These are phyloP conservation scores for Tolypeutes matacus DNA, from an alignment of 2,797 vertebrate genomes.

Conservation along the genomic window DNA sequence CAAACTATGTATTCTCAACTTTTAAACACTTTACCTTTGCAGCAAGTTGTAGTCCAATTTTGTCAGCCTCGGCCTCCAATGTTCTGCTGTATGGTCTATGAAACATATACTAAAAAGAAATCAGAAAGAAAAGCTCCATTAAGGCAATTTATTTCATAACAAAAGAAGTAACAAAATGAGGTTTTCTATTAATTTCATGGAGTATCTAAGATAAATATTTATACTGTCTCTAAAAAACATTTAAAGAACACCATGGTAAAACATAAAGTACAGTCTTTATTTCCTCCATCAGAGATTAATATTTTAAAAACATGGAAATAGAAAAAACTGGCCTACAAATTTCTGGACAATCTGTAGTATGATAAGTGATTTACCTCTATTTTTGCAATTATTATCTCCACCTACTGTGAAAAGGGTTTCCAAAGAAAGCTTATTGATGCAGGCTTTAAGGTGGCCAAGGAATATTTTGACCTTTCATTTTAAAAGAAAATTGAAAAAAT, in stretches of 20 bases:
- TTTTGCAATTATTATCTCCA: slow-evolving; percentile 45
- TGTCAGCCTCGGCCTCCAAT: slow-evolving; percentile 96
- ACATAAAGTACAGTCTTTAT: slow-evolving; percentile 26
- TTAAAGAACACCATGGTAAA: slow-evolving; percentile 1
- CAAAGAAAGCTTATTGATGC: slow-evolving; percentile 17
- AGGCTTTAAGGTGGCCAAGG: slow-evolving; percentile 46
- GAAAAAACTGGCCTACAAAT: neutral
- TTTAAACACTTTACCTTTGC: slow-evolving; percentile 93
- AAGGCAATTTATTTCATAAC: slow-evolving; percentile 57
- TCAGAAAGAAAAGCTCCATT: slow-evolving; percentile 59
- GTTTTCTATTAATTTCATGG: slow-evolving; percentile 38
- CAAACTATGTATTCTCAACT: neutral
- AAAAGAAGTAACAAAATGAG: slow-evolving; percentile 32
- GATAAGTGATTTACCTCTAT: neutral
- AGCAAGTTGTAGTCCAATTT: slow-evolving; percentile 94
- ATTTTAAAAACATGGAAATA: slow-evolving; percentile 1
- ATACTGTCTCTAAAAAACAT: neutral
- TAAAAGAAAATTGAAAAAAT: slow-evolving; percentile 53
- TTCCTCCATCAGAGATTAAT: slow-evolving; percentile 44
- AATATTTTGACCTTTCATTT: slow-evolving; percentile 38
- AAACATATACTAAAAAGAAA: slow-evolving; percentile 92
- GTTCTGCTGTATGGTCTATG: slow-evolving; percentile 94
- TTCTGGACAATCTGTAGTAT: neutral
- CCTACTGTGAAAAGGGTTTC: neutral
- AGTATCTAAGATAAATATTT: slow-evolving; percentile 46